Evolutionary conservation across 2,797 vertebrate species (phyloP).

Genomic region (Spinus olivaceus): DNA sequence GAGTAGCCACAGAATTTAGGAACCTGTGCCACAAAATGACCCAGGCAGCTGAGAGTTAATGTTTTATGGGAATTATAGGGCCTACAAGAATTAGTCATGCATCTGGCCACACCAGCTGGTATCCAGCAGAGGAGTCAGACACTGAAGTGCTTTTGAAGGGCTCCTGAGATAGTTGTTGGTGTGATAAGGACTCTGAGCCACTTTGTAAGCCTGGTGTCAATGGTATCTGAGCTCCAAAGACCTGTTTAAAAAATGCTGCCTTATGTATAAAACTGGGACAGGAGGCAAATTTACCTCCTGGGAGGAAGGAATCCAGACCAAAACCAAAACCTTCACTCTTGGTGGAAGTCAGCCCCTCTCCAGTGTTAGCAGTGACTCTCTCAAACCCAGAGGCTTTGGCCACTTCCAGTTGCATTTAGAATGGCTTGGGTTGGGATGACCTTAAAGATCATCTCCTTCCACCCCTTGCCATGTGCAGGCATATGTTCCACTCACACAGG

Average conservation of each 20-base stretch:
- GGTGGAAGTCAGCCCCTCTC: not conserved
- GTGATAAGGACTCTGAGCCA: not conserved
- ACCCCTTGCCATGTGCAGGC: not conserved
- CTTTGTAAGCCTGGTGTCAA: not conserved
- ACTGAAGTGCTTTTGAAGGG: not conserved
- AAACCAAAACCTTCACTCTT: not conserved
- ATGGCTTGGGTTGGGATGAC: not conserved
- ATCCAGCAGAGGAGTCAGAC: not conserved
- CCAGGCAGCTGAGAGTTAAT: not conserved
- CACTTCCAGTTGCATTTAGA: not conserved
- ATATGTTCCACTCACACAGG: not conserved
- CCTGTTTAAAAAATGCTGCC: not conserved
- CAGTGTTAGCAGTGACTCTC: not conserved
- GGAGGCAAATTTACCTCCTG: not conserved
- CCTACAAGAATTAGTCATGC: not conserved
- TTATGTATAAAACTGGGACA: not conserved
- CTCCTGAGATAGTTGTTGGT: not conserved
- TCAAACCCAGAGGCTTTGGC: not conserved
- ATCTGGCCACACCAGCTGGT: not conserved
- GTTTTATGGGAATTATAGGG: not conserved
- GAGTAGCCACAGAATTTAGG: not conserved
- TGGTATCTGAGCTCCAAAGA: not conserved
- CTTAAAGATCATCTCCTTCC: not conserved
- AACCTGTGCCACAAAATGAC: not conserved
- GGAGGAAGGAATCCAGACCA: not conserved